A percentile compares a stretch with the other conserved stretches of the same genome.
Evolutionary conservation across 2,113 vertebrate species (phyloP).

Genomic region (Callaeas wilsoni): DNA sequence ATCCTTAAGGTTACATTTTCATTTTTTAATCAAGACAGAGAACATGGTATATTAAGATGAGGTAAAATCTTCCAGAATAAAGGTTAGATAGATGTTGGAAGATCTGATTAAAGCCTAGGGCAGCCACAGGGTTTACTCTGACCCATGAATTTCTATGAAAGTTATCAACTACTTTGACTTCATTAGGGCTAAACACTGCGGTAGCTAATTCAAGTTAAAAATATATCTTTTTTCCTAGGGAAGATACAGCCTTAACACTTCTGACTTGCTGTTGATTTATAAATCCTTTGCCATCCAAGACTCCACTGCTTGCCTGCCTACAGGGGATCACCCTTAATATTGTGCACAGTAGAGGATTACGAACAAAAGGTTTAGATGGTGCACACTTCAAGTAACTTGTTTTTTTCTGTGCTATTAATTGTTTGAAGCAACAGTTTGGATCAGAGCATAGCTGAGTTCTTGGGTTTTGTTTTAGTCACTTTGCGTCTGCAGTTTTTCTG

Average conservation of each 20-base stretch:
- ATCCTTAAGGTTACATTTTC: background rate
- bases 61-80: background rate
- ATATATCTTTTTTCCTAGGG: background rate
- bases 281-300: background rate
- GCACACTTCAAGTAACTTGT: background rate
- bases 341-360: background rate
- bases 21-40: conserved; percentile 5
- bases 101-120: background rate
- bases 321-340: background rate
- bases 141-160: background rate
- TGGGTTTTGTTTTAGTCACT: background rate
- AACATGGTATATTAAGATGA: background rate
- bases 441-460: background rate
- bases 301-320: background rate
- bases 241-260: background rate
- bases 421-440: background rate
- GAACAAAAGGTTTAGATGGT: background rate
- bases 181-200: background rate
- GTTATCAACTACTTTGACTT: conserved; percentile 7
- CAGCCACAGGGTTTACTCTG: background rate
- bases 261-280: background rate
- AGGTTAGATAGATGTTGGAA: background rate
- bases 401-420: background rate
- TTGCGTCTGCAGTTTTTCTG: background rate
- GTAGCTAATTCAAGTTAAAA: background rate